Evolutionary conservation across 2,113 vertebrate genomes (phyloP), one percentile per base, ranked within the genome.

Genomic region (Bothrops jararaca): DNA sequence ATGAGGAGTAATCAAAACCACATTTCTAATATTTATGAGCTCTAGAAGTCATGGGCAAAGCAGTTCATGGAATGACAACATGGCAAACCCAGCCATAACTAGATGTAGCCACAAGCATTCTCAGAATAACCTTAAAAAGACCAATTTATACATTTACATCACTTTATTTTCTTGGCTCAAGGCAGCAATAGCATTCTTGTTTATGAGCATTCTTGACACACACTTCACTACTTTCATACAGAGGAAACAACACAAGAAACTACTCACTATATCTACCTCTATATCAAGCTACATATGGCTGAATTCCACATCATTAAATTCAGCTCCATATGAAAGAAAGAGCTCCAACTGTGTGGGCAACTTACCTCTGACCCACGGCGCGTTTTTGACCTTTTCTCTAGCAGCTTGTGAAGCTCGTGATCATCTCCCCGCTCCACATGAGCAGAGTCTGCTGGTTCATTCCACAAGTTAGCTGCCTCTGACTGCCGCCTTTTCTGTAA

Each of bases 381-480:
- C 26, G 97, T 98, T 95, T 97, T 95, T 89, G 94, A 96, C 93
- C 98, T 96, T 95, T 95, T 97, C 95, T 98, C 98, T 58, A 98
- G 96, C 93, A 98, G 95, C 86, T 97, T 89, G 92, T 98, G 95
- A 0, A 98, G 98, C 1, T 95, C 89, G 3, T 98, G 97, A 94
- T 98, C 98, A 10, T 98, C 98, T 0, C 95, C 97, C 39, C 98
- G 95, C 95, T 98, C 98, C 0, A 97, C 96, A 95, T 98, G 98
- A 94, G 98, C 98, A 23, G 95, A 95, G 95, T 98, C 98, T 39
- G 97, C 97, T 0, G 98, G 98, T 64, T 97, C 97, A 42, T 97
- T 98, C 98, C 98, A 98, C 91, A 98, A 95, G 93, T 98, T 98
- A 20, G 97, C 97, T 94, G 98, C 98, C 93, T 98, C 98, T 10